A percentile compares a stretch with the other conserved stretches of the same genome.
Conservation (phyloP, 53 echinoderm and acorn worm genomes). For the Pentamera pediparva region DNA sequence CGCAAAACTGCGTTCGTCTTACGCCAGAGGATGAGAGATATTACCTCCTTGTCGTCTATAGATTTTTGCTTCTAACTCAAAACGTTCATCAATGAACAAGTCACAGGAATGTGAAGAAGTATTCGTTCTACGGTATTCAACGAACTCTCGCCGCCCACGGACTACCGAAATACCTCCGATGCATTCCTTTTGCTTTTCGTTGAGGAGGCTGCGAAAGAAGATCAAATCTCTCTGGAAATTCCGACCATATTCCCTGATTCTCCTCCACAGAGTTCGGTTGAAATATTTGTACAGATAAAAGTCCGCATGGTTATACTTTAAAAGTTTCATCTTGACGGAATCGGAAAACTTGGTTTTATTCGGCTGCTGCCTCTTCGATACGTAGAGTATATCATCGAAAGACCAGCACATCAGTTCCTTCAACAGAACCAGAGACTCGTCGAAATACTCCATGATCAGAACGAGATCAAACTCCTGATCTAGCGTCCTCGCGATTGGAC, state of each 20-base stretch:
- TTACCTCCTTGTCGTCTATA: background rate
- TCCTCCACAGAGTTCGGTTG: constrained; percentile 7
- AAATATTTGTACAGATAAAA: constrained; percentile 10
- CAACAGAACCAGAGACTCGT: constrained; percentile 6
- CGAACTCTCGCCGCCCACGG: background rate
- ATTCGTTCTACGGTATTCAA: constrained; percentile 9
- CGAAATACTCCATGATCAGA: constrained; percentile 20
- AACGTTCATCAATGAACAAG: constrained; percentile 4
- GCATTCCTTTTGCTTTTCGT: constrained; percentile 1
- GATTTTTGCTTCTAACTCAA: background rate
- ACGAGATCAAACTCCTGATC: background rate
- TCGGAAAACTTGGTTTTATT: background rate
- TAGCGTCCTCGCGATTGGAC: background rate
- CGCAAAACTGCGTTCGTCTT: no score
- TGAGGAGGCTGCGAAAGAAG: background rate
- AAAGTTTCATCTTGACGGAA: constrained; percentile 8
- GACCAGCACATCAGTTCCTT: background rate
- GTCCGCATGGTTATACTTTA: constrained; percentile 8
- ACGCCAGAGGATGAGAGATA: no score
- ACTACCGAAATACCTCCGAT: constrained; percentile 1
- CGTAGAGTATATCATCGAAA: constrained; percentile 12
- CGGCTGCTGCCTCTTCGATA: constrained; percentile 17
- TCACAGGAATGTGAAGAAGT: constrained; percentile 1
- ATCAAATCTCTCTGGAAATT: background rate
- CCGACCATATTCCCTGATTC: constrained; percentile 1